These are phyloP conservation scores for Lepidotrigona ventralis DNA, from an alignment of 1,140 invertebrate species.

Conservation along the genomic window DNA sequence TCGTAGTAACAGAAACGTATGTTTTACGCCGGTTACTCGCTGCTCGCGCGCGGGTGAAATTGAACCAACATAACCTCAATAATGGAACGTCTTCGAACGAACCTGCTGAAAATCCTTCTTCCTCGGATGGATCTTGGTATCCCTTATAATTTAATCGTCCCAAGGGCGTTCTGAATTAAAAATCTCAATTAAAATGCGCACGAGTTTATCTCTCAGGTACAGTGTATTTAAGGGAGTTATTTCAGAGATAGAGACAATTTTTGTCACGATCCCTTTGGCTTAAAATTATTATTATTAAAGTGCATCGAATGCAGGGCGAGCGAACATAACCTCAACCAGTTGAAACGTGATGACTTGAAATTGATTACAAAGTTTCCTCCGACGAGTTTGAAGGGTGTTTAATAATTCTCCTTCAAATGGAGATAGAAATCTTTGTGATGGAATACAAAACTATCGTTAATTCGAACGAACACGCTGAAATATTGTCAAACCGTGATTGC, in stretches of 20 bases:
- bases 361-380: not conserved
- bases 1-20: not conserved
- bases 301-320: no score
- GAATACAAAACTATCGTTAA: not conserved
- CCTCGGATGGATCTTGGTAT: not conserved
- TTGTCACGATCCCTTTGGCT: no score
- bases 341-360: not conserved
- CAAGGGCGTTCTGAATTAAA: not conserved
- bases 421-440: no score
- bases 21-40: not conserved
- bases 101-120: no score
- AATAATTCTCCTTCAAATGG: not conserved
- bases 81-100: not conserved
- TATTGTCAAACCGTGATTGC: not conserved
- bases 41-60: not conserved
- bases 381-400: not conserved
- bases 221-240: no score
- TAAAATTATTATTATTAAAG: no score
- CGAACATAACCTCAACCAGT: no score
- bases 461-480: no score
- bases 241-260: no score
- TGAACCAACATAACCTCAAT: not conserved
- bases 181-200: not conserved
- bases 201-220: not conserved
- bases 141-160: not conserved